A percentile compares a stretch with the other conserved stretches of the same genome.
phyloP scores from a whole-genome alignment of 2,113 vertebrate species.

The Triplophysa dalaica region DNA sequence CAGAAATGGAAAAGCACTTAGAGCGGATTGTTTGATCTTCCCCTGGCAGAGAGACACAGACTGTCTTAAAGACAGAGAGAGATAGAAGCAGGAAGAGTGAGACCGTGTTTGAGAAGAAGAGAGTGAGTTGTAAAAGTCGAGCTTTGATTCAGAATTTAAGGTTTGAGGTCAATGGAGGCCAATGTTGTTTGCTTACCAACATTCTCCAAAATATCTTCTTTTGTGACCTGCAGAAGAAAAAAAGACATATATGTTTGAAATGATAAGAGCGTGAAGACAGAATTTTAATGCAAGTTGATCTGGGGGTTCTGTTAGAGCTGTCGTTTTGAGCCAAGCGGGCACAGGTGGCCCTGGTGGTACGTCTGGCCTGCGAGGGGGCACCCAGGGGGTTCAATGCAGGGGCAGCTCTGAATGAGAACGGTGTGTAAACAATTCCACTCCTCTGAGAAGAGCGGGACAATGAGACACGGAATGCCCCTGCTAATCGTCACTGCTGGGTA shows the following conservation, averaged over 20 bases:
- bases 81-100: slow-evolving; percentile 1
- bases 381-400: slow-evolving; percentile 44
- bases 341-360: slow-evolving; percentile 35
- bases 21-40: slow-evolving; percentile 48
- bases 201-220: too few relatives aligned
- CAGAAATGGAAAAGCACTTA: slow-evolving; percentile 55
- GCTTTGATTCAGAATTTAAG: slow-evolving; percentile 39
- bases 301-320: slow-evolving; percentile 11
- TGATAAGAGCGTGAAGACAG: too few relatives aligned
- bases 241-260: too few relatives aligned
- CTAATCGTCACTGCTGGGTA: slow-evolving; percentile 57
- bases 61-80: not conserved
- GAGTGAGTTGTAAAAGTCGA: slow-evolving; percentile 29
- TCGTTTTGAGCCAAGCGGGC: slow-evolving; percentile 33
- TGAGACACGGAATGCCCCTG: slow-evolving; percentile 50
- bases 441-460: slow-evolving; percentile 55
- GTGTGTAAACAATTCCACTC: slow-evolving; percentile 59
- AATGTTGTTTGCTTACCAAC: too few relatives aligned
- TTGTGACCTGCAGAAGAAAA: too few relatives aligned
- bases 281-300: not conserved
- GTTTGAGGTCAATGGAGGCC: slow-evolving; percentile 10
- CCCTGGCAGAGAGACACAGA: not conserved
- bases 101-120: not conserved
- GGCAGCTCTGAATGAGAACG: slow-evolving; percentile 51
- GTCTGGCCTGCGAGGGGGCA: slow-evolving; percentile 36